Base-by-base conservation (phyloP, 2,113 vertebrate genomes). In the Dipodomys merriami region DNA sequence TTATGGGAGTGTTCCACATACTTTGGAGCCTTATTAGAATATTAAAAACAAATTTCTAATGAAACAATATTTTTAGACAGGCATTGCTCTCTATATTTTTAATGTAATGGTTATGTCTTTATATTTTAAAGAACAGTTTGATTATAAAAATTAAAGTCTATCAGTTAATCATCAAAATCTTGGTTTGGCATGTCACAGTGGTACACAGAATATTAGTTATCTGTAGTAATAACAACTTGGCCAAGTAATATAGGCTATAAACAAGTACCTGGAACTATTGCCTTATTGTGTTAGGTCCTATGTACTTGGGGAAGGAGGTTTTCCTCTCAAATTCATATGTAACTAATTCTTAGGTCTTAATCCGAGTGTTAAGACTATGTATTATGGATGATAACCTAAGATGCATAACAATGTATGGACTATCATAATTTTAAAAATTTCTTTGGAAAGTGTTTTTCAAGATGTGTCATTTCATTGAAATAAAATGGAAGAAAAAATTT, bases 91-190 rank as follows among this genome's bases (percentile, higher is more conserved):
- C 1, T 49, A 4, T 44, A 44, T 85, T 93, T 74, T 0, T 35
- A 85, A 72, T 68, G 1, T 83, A 39, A 65, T 92, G 25, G 88
- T 78, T 93, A 65, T 87, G 0, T 95, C 57, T 89, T 78, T 19
- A 80, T 90, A 74, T 49, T 90, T 91, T 83, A 46, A n/a, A 91
- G 65, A 87, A 86, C n/a, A 68, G 86, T 89, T 92, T 83, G 68
- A 67, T 91, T 83, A 53, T 80, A 71, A 69, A 39, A 76, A 86
- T 76, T 74, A 49, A 88, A 83, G 16, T 76, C 18, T 83, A 62
- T 79, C 15, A 57, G 69, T 91, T 88, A 88, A 82, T 77, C 25
- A 29, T 78, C 82, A 27, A 83, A 90, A 91, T 72, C 91, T 90
- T 20, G 15, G 3, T 79, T 33, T 78, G 64, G 12, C 39, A 73